phyloP scores from a whole-genome alignment of 1,140 invertebrate species.

The Mizuhopecten yessoensis region DNA sequence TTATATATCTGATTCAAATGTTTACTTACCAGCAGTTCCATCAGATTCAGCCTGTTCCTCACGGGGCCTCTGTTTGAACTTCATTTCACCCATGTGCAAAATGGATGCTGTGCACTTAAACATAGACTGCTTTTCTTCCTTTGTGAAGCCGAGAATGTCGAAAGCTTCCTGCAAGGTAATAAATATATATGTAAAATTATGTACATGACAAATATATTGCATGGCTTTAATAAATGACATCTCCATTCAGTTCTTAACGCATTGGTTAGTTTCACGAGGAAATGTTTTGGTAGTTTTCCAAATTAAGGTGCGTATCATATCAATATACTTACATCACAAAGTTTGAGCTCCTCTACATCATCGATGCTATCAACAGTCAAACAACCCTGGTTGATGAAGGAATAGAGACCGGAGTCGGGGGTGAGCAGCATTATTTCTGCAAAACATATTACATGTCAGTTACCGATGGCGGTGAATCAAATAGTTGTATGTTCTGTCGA shows the following conservation, averaged over 20 bases:
- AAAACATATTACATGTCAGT: slow-evolving; percentile 61
- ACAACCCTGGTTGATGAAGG: slow-evolving; percentile 98
- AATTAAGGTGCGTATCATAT: neutral
- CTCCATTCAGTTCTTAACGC: too few relatives aligned
- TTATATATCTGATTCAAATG: too few relatives aligned
- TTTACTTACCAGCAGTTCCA: slow-evolving; percentile 88
- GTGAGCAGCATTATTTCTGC: slow-evolving; percentile 93
- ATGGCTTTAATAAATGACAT: too few relatives aligned
- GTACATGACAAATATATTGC: neutral
- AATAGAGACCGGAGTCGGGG: slow-evolving; percentile 93
- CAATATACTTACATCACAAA: slow-evolving; percentile 94
- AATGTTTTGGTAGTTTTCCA: too few relatives aligned
- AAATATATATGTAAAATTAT: neutral
- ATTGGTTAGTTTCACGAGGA: too few relatives aligned
- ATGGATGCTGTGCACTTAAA: slow-evolving; percentile 98
- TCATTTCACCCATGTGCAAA: slow-evolving; percentile 99
- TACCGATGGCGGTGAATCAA: too few relatives aligned
- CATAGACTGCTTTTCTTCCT: slow-evolving; percentile 97
- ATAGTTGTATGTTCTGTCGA: too few relatives aligned
- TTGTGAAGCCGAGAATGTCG: slow-evolving; percentile 98
- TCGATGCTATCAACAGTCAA: slow-evolving; percentile 97
- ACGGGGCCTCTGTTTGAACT: slow-evolving; percentile 99
- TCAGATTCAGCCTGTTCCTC: slow-evolving; percentile 99
- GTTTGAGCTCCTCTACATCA: slow-evolving; percentile 96
- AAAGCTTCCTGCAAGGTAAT: slow-evolving; percentile 93